Evolutionary conservation across 2,113 vertebrate species (phyloP), one percentile per base, ranked within the genome.

Genomic region (Telmatochromis sp.): DNA sequence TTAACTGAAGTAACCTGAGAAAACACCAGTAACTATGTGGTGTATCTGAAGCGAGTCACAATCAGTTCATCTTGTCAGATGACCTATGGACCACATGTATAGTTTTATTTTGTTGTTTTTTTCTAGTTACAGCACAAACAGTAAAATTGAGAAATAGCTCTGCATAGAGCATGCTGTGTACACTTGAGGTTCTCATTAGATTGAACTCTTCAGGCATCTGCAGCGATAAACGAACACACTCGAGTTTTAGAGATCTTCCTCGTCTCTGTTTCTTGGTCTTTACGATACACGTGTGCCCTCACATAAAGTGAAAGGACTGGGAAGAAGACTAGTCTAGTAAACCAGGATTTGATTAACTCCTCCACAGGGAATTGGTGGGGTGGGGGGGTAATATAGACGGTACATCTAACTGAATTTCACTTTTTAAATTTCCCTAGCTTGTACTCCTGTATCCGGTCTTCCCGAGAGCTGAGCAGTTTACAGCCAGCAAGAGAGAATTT

Each of bases 401-500:
- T 79, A 83, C 73, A 86, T 65, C 83, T 89, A 88, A 93, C 70
- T 92, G 49, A 89, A 86, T 92, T 92, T 82, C 42, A 73, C 80
- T 86, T 83, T 86, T 88, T 53, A 42, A 90, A 91, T 85, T 85
- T 33, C 87, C 47, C 81, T 83, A 53, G 80, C 53, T 54, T 57
- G 42, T 54, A 57, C 81, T 89, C 80, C 54, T 47, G 82, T 35
- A 92, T 80, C 51, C 85, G 80, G 6, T 80, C 93, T 85, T 91
- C 91, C 88, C 19, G 54, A 83, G 75, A 89, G 84, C 85, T 19
- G 40, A 86, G 85, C 79, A 47, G 83, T 93, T 93, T 92, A 90
- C 55, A 83, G 88, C 83, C 79, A 86, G 91, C 84, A 23, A 81
- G 81, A 91, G 87, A 85, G 89, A 90, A 93, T 93, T 92, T 92